Conservation (phyloP, 2,113 vertebrate genomes). For the Emberiza fucata region DNA sequence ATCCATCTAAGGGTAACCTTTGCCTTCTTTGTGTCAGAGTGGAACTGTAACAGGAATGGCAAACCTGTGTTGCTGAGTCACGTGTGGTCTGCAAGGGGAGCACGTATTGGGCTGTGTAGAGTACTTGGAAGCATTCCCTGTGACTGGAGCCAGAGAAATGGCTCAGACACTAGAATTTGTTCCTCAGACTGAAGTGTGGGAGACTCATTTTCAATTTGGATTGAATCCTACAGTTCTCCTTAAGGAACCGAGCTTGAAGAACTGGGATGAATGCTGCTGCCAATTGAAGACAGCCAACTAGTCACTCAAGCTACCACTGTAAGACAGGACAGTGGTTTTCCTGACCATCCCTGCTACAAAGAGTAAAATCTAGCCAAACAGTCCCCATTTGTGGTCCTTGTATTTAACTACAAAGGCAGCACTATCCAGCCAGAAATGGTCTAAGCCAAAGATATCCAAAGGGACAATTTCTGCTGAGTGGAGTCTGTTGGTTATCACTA, state of each 20-base stretch:
- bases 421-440: not conserved
- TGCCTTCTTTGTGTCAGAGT: not conserved
- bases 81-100: not conserved
- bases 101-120: fast-evolving
- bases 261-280: not conserved
- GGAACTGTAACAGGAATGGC: not conserved
- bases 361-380: not conserved
- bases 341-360: not conserved
- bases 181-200: not conserved
- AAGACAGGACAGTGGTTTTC: not conserved
- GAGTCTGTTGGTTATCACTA: not conserved
- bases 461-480: not conserved
- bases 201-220: not conserved
- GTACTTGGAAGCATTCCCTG: not conserved
- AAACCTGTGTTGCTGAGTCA: not conserved
- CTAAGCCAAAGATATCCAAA: not conserved
- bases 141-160: not conserved
- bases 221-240: not conserved
- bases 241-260: not conserved
- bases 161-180: not conserved
- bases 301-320: not conserved
- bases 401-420: not conserved
- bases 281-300: not conserved
- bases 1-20: not conserved
- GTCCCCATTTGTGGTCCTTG: not conserved